Evolutionary conservation across 30 jellyfish, hydroid and myxozoan genomes (phyloP).

Genomic region (Aurelia sp.): DNA sequence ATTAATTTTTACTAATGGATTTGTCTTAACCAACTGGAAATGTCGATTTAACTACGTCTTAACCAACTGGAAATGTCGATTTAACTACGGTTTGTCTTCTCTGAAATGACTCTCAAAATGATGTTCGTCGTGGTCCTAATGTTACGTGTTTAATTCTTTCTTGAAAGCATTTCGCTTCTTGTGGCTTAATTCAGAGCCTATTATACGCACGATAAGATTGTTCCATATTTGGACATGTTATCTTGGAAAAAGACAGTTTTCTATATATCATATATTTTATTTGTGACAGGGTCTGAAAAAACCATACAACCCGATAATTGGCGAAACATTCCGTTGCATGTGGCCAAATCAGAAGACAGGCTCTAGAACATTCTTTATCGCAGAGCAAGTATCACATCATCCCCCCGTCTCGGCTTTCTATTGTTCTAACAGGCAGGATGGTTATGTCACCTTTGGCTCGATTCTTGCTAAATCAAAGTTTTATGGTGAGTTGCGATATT

Average conservation of each 20-base stretch:
- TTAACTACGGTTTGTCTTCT: too few relatives aligned
- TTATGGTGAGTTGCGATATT: constrained; percentile 62
- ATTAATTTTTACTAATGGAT: too few relatives aligned
- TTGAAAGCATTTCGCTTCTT: too few relatives aligned
- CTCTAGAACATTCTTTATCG: constrained; percentile 88
- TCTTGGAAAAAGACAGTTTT: not conserved
- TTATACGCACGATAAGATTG: too few relatives aligned
- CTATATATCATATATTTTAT: not conserved
- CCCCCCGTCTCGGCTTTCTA: constrained; percentile 99
- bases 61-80: too few relatives aligned
- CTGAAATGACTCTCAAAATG: too few relatives aligned
- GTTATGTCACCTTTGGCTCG: constrained; percentile 90
- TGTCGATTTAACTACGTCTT: too few relatives aligned
- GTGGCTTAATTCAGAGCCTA: too few relatives aligned
- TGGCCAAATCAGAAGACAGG: constrained; percentile 73
- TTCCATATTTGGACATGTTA: too few relatives aligned
- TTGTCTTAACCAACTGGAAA: too few relatives aligned
- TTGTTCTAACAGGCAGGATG: constrained; percentile 94
- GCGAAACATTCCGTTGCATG: constrained; percentile 93
- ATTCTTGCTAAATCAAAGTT: constrained; percentile 93
- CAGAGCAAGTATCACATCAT: constrained; percentile 99
- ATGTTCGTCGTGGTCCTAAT: too few relatives aligned
- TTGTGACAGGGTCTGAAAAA: constrained; percentile 89
- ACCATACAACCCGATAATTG: constrained; percentile 96
- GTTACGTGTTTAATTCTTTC: too few relatives aligned